These are phyloP conservation scores for Centropristis striata DNA, from an alignment of 2,113 vertebrate genomes.

Conservation along the genomic window DNA sequence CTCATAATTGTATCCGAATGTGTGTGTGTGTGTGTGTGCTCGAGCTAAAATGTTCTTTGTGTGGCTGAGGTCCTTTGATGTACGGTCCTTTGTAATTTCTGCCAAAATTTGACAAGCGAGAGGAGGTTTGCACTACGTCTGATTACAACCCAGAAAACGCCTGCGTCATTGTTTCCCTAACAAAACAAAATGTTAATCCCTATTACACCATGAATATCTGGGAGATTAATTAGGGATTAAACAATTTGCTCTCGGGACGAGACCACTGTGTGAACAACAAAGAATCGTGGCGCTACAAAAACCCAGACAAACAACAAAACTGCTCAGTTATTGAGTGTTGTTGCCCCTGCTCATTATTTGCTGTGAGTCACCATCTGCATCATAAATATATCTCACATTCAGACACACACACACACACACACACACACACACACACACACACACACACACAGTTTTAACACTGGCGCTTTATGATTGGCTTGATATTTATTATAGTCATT, in stretches of 20 bases:
- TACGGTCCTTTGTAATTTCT: conserved; percentile 69
- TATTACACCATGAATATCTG: conserved; percentile 65
- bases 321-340: conserved; percentile 15
- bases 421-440: not conserved
- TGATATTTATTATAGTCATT: not conserved
- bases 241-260: conserved; percentile 60
- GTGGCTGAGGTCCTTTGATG: conserved; percentile 65
- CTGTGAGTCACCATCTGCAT: conserved; percentile 61
- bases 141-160: conserved; percentile 61
- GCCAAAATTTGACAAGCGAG: conserved; percentile 62
- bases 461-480: not conserved
- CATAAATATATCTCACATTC: conserved; percentile 32
- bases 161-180: conserved; percentile 64
- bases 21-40: conserved; percentile 11
- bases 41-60: conserved; percentile 38
- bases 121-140: conserved; percentile 46
- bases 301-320: conserved; percentile 55
- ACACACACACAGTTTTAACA: conserved; percentile 3
- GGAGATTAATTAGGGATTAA: conserved; percentile 76
- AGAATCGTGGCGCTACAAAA: conserved; percentile 47
- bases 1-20: conserved; percentile 23
- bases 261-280: conserved; percentile 56
- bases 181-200: conserved; percentile 81
- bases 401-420: not conserved
- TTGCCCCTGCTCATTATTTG: conserved; percentile 39